Evolutionary conservation across 2,797 vertebrate genomes (phyloP).

Genomic region (Channa striata): DNA sequence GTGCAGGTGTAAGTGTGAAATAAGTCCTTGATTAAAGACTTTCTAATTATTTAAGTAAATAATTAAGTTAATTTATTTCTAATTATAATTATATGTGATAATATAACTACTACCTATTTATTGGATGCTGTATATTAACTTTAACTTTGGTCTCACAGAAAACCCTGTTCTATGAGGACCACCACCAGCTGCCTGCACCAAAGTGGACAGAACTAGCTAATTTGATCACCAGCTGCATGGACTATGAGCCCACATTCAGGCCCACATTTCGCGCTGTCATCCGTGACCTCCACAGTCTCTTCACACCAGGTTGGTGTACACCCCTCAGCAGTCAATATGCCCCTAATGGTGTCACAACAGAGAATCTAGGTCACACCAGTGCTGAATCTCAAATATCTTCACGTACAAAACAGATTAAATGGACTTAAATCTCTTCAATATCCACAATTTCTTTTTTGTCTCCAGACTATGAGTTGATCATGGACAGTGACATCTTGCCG

Average conservation of each 20-base stretch:
- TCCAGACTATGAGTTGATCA: constrained; percentile 93
- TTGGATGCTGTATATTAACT: not conserved
- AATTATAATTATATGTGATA: too few relatives aligned
- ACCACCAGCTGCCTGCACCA: constrained; percentile 93
- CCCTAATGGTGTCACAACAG: not conserved
- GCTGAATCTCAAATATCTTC: constrained; percentile 82
- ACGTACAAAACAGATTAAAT: too few relatives aligned
- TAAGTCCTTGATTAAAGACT: too few relatives aligned
- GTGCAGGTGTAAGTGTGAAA: too few relatives aligned
- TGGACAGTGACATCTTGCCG: constrained; percentile 92
- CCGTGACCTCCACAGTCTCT: constrained; percentile 95
- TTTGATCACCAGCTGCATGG: constrained; percentile 95
- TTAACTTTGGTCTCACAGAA: constrained; percentile 82
- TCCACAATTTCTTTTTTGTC: constrained; percentile 12
- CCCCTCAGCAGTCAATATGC: not conserved
- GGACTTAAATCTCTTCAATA: not conserved
- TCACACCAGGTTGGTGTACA: constrained; percentile 90
- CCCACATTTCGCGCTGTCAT: constrained; percentile 95
- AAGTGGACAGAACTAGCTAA: constrained; percentile 97
- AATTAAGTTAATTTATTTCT: too few relatives aligned
- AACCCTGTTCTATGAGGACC: constrained; percentile 93
- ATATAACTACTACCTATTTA: too few relatives aligned
- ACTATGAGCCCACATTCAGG: constrained; percentile 94
- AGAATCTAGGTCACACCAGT: constrained; percentile 89
- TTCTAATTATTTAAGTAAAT: too few relatives aligned